phyloP scores from a whole-genome alignment of 2,888 invertebrate genomes.

The Hyalella azteca region DNA sequence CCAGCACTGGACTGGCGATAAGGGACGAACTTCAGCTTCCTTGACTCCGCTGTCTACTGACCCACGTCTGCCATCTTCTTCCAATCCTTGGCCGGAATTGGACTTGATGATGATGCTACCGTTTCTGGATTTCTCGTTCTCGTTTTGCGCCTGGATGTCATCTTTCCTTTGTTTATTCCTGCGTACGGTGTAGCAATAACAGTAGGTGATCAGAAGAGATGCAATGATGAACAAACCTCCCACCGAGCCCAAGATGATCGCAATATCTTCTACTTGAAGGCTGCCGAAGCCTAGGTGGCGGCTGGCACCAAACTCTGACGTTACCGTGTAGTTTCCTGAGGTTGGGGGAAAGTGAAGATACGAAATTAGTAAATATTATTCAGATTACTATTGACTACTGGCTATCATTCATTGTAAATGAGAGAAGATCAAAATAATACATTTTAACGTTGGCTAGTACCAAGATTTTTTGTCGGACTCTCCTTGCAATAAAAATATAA shows the following conservation, averaged over 20 bases:
- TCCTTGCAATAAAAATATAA: too few species aligned
- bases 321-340: constrained; percentile 52
- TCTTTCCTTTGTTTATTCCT: constrained; percentile 41
- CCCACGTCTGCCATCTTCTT: constrained; percentile 47
- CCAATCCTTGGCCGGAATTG: constrained; percentile 39
- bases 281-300: constrained; percentile 46
- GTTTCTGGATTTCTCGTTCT: constrained; percentile 42
- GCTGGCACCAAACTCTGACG: constrained; percentile 54
- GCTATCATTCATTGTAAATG: too few species aligned
- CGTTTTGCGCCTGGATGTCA: constrained; percentile 43
- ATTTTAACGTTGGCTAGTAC: too few species aligned
- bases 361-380: too few species aligned
- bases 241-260: constrained; percentile 51
- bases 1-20: constrained; percentile 58
- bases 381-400: too few species aligned
- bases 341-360: not conserved
- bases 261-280: constrained; percentile 50
- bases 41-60: constrained; percentile 54
- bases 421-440: too few species aligned
- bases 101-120: constrained; percentile 51
- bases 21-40: constrained; percentile 46
- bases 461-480: too few species aligned
- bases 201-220: constrained; percentile 45
- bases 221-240: constrained; percentile 51
- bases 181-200: constrained; percentile 47